These are phyloP conservation scores for Cyphomyrus discorhynchus DNA, from an alignment of 2,113 vertebrate genomes.

Conservation along the genomic window DNA sequence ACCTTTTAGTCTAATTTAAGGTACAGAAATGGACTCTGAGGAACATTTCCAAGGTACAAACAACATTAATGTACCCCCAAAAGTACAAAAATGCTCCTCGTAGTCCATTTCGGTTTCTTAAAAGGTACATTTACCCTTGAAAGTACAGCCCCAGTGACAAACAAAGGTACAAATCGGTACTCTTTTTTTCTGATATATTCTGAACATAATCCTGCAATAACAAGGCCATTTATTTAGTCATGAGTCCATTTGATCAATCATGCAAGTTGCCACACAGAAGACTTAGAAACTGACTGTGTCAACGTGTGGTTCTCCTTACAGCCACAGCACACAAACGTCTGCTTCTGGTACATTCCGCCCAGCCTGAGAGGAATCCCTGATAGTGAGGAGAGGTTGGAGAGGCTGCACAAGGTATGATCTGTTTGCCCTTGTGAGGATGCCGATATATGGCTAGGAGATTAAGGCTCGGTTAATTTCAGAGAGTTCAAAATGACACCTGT, in stretches of 20 bases:
- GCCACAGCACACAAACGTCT: slow-evolving; percentile 97
- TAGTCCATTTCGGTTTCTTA: too few species aligned
- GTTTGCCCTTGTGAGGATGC: not conserved
- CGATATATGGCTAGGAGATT: not conserved
- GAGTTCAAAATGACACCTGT: not conserved
- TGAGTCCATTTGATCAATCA: not conserved
- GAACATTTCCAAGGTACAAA: too few species aligned
- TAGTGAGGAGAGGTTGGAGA: slow-evolving; percentile 74
- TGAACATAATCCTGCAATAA: not conserved
- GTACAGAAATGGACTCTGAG: too few species aligned
- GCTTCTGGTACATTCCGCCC: slow-evolving; percentile 96
- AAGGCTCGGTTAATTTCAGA: not conserved
- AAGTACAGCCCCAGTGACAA: not conserved
- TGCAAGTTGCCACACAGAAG: not conserved
- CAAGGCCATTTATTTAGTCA: not conserved
- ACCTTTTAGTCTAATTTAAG: too few species aligned
- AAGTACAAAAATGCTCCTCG: too few species aligned
- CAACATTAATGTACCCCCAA: too few species aligned
- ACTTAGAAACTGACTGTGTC: not conserved
- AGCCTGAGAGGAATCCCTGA: slow-evolving; percentile 81
- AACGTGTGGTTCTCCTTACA: slow-evolving; percentile 41
- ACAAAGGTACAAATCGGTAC: not conserved
- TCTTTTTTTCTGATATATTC: not conserved
- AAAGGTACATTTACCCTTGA: too few species aligned
- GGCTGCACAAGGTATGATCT: slow-evolving; percentile 74